Base-by-base conservation (phyloP, 2,888 invertebrate species). In the Sinelater perroti region DNA sequence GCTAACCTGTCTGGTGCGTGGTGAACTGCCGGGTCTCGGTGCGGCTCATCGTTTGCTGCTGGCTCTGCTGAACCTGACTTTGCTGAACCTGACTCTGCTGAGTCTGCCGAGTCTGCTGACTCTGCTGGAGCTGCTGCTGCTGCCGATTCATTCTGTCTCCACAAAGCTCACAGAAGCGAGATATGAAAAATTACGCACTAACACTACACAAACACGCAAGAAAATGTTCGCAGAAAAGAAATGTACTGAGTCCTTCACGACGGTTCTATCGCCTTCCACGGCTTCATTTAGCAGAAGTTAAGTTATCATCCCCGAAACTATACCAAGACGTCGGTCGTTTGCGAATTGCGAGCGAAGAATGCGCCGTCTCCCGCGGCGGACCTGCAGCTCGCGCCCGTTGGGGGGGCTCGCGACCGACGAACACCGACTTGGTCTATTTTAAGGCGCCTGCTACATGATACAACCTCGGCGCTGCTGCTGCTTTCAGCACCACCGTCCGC, bases 301-400 rank as follows among this genome's bases (percentile, higher is more conserved):
- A 87, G 86, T 87, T 88, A 88, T 88, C 85, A 85, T 87, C 85
- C 85, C 85, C 84, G 85, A 85, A 82, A 78, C 82, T 77, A 82
- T 81, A 86, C 87, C 89, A 90, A 91, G 91, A 91, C 91, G 91
- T 91, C 91, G 91, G 89, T 91, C 91, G 91, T 90, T 90, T 90
- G 89, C 89, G 88, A 89, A 89, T 89, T 87, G 89, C 87, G 87
- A 89, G 89, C 89, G 89, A 89, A 88, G 88, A 89, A 88, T 89
- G 88, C 75, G 64, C 18, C 70, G 72, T 75, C 77, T 75, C 75
- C 74, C 71, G 70, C 73, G 65, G 73, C 64, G 72, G 64, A 67
- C 69, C 62, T 65, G 65, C 55, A 55, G 56, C 50, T 40, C 10
- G 14, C 33, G 20, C 18, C 24, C 38, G 35, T 38, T 62, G 63